phyloP scores from a whole-genome alignment of 2,888 invertebrate genomes.

The Leptinotarsa peninsularis region DNA sequence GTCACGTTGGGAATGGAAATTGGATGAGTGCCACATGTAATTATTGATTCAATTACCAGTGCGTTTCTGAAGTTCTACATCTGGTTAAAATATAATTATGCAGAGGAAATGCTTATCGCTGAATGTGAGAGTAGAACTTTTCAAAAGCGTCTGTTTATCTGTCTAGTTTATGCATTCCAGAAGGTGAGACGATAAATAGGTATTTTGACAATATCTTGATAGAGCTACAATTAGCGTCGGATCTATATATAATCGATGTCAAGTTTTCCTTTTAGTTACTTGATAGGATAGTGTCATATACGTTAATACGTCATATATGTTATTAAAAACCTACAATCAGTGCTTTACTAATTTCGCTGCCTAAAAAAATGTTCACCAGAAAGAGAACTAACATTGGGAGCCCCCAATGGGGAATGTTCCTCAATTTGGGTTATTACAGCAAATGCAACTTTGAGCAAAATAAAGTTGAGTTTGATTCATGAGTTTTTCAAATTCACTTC shows the following conservation, averaged over 20 bases:
- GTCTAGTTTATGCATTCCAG: conserved; percentile 5
- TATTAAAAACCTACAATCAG: too few species aligned
- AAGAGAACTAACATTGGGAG: too few species aligned
- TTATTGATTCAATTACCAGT: conserved; percentile 46
- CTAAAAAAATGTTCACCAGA: too few species aligned
- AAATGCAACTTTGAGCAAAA: too few species aligned
- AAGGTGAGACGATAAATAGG: conserved; percentile 9
- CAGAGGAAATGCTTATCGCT: conserved; percentile 39
- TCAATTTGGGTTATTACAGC: too few species aligned
- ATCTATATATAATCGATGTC: conserved; percentile 5
- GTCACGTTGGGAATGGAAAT: conserved; percentile 35
- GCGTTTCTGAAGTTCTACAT: conserved; percentile 41
- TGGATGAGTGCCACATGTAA: conserved; percentile 42
- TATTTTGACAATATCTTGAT: conserved; percentile 20
- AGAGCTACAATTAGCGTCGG: not conserved
- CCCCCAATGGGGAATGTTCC: too few species aligned
- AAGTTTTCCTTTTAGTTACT: not conserved
- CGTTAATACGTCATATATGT: too few species aligned
- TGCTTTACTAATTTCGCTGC: too few species aligned
- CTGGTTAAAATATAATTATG: conserved; percentile 45
- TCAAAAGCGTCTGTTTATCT: conserved; percentile 10
- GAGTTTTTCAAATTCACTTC: too few species aligned
- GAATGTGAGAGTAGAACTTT: conserved; percentile 2
- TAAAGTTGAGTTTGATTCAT: too few species aligned
- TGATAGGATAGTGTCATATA: not conserved